A percentile compares a stretch with the other conserved stretches of the same genome.
These are phyloP conservation scores for Panthera uncia DNA, from an alignment of 2,113 vertebrate genomes.

Conservation along the genomic window DNA sequence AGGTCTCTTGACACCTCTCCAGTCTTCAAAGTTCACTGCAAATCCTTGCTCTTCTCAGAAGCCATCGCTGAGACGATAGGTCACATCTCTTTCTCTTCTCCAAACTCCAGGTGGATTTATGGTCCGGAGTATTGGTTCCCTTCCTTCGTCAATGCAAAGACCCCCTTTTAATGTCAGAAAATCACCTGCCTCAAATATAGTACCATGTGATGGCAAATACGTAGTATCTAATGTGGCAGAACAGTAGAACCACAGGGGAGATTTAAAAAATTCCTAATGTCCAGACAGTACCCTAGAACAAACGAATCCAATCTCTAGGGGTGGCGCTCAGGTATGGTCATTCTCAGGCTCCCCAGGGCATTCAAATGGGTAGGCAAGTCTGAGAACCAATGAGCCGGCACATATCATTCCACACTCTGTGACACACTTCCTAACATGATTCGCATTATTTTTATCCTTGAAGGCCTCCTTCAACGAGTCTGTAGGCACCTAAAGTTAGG, in stretches of 20 bases:
- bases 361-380: background rate
- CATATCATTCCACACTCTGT: background rate
- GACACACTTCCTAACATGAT: background rate
- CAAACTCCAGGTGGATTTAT: background rate
- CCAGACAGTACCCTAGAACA: background rate
- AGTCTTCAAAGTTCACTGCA: background rate
- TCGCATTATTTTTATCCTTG: background rate
- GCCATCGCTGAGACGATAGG: background rate
- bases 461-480: background rate
- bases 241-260: background rate
- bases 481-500: background rate
- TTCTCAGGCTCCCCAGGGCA: background rate
- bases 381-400: background rate
- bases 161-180: background rate
- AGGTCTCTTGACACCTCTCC: background rate
- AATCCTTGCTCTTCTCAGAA: slow-evolving; percentile 32
- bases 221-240: background rate
- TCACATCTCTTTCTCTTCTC: background rate
- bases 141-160: slow-evolving; percentile 12
- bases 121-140: background rate
- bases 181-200: background rate
- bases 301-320: background rate
- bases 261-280: background rate
- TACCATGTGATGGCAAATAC: background rate
- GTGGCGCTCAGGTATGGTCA: background rate